These are phyloP conservation scores for Leucoraja ocellata DNA, from an alignment of 2,797 vertebrate genomes.

Conservation along the genomic window DNA sequence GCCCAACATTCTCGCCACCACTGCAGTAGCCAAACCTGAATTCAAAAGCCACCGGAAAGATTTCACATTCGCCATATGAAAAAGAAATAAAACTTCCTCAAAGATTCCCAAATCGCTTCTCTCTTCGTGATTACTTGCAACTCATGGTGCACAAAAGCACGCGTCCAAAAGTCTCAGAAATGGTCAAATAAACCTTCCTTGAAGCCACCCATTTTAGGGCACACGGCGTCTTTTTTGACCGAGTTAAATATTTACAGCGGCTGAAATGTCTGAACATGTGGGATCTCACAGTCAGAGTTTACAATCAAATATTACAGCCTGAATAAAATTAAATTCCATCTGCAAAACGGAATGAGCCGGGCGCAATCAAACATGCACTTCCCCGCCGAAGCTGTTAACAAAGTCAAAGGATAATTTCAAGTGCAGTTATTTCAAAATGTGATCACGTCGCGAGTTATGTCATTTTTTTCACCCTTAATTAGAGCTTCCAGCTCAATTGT, in stretches of 20 bases:
- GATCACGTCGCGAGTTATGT: conserved; percentile 1
- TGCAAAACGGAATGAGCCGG: background rate
- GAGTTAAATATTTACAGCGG: background rate
- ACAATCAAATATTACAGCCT: background rate
- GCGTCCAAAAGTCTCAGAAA: background rate
- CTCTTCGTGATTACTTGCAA: background rate
- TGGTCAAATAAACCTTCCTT: background rate
- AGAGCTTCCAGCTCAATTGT: background rate
- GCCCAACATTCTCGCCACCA: too few species aligned
- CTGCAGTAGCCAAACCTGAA: too few species aligned
- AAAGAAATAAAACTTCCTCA: background rate
- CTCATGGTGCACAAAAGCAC: background rate
- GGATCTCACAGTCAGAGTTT: background rate
- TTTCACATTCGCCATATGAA: too few species aligned
- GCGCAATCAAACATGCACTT: background rate
- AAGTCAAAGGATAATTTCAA: conserved; percentile 3
- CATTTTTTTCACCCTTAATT: background rate
- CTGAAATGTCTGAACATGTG: background rate
- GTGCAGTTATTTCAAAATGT: background rate
- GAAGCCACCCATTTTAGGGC: background rate
- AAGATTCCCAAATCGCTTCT: background rate
- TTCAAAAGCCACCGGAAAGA: too few species aligned
- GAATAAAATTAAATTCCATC: background rate
- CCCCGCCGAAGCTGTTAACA: background rate
- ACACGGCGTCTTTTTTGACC: background rate